Conservation (phyloP, 2,888 invertebrate genomes). For the Sinohyriopsis cumingii region DNA sequence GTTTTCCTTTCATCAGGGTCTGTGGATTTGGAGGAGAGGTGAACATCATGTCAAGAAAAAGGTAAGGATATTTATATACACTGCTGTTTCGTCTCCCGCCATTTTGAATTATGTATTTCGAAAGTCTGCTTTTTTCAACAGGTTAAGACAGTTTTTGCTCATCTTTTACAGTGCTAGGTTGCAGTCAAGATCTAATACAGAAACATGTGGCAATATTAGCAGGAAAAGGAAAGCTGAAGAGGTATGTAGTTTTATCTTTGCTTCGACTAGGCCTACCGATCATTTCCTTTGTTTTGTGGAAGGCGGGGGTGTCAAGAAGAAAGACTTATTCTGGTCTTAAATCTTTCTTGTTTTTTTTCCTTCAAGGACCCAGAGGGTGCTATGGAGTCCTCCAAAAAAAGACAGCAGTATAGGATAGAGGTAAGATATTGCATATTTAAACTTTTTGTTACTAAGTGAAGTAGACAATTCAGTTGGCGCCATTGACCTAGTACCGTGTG, state of each 20-base stretch:
- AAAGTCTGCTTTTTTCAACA: slow-evolving; percentile 3
- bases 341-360: slow-evolving; percentile 6
- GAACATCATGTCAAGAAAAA: slow-evolving; percentile 57
- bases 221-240: slow-evolving; percentile 60
- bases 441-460: slow-evolving; percentile 1
- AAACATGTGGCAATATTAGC: slow-evolving; percentile 36
- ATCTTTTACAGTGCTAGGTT: slow-evolving; percentile 49
- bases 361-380: slow-evolving; percentile 56
- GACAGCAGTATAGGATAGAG: slow-evolving; percentile 61
- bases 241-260: slow-evolving; percentile 34
- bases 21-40: slow-evolving; percentile 7
- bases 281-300: slow-evolving; percentile 35
- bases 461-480: slow-evolving; percentile 8
- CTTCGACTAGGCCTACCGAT: slow-evolving; percentile 8
- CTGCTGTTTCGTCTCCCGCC: slow-evolving; percentile 32
- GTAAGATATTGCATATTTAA: slow-evolving; percentile 33
- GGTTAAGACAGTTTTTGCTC: slow-evolving; percentile 5
- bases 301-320: not conserved
- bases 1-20: too few species aligned
- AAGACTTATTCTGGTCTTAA: not conserved
- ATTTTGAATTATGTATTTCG: slow-evolving; percentile 35
- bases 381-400: slow-evolving; percentile 47
- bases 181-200: slow-evolving; percentile 42
- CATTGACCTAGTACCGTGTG: slow-evolving; percentile 8
- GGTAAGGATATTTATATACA: slow-evolving; percentile 37